phyloP scores from a whole-genome alignment of 2,888 invertebrate genomes.

The Clanis bilineata region DNA sequence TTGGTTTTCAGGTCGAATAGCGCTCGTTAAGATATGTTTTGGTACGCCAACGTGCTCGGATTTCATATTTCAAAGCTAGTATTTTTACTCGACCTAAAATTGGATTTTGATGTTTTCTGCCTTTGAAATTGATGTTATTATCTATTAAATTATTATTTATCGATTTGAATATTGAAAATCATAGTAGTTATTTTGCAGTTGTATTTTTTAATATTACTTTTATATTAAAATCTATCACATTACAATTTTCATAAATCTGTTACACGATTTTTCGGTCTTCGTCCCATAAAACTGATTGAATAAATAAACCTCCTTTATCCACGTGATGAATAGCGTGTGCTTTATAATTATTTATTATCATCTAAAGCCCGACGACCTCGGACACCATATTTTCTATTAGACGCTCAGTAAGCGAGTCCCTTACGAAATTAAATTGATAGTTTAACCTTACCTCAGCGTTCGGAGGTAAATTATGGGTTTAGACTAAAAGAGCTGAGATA shows the following conservation, averaged over 20 bases:
- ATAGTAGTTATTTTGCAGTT: no score
- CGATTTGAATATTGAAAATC: no score
- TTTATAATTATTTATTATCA: conserved; percentile 8
- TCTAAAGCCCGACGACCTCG: conserved; percentile 3
- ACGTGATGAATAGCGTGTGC: conserved; percentile 1
- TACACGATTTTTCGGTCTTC: not conserved
- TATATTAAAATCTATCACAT: not conserved
- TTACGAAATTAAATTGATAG: conserved; percentile 47
- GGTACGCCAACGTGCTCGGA: not conserved
- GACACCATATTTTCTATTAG: conserved; percentile 37
- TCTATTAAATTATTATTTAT: no score
- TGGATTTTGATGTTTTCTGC: no score
- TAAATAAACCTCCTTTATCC: not conserved
- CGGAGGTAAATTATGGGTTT: conserved; percentile 33
- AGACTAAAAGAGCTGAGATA: not conserved
- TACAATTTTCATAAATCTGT: not conserved
- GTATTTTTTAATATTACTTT: not conserved
- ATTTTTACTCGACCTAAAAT: not conserved
- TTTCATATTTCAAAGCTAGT: not conserved
- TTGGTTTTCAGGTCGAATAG: not conserved
- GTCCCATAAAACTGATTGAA: not conserved
- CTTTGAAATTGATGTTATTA: no score
- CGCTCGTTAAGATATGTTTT: not conserved
- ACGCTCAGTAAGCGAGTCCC: conserved; percentile 37
- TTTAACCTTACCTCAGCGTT: conserved; percentile 33